Conservation (phyloP, 2,797 vertebrate genomes). For the Parambassis ranga region DNA sequence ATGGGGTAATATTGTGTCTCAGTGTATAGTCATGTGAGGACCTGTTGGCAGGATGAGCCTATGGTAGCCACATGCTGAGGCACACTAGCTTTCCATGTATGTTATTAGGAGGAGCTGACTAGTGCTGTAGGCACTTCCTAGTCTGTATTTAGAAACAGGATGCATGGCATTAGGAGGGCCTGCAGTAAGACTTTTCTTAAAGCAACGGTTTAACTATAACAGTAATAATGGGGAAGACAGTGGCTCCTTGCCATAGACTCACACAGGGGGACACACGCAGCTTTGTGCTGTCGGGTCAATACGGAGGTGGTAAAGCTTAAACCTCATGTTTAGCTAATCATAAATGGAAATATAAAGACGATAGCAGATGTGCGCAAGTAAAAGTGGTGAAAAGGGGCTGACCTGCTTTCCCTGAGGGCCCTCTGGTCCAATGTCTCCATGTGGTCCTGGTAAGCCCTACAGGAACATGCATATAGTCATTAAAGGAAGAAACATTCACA, state of each 20-base stretch:
- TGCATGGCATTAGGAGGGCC: slow-evolving; percentile 24
- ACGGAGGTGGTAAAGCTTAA: slow-evolving; percentile 23
- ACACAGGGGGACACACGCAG: slow-evolving; percentile 35
- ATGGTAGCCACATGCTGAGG: slow-evolving; percentile 56
- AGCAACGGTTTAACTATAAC: too few relatives aligned
- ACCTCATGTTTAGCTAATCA: slow-evolving; percentile 49
- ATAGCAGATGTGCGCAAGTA: slow-evolving; percentile 55
- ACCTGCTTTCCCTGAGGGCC: slow-evolving; percentile 89
- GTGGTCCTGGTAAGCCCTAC: slow-evolving; percentile 87
- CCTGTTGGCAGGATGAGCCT: too few relatives aligned
- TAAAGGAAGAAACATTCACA: slow-evolving; percentile 3
- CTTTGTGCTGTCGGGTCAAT: slow-evolving; percentile 30
- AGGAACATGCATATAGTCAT: slow-evolving; percentile 31
- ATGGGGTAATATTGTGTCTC: too few relatives aligned
- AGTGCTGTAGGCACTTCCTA: slow-evolving; percentile 53
- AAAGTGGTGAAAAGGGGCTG: slow-evolving; percentile 60
- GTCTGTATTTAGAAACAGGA: slow-evolving; percentile 60
- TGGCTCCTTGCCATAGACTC: slow-evolving; percentile 54
- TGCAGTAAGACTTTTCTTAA: slow-evolving; percentile 11
- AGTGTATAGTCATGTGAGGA: too few relatives aligned
- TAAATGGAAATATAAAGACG: slow-evolving; percentile 55
- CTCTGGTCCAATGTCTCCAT: slow-evolving; percentile 86
- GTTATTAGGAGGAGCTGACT: slow-evolving; percentile 51
- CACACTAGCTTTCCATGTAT: slow-evolving; percentile 38
- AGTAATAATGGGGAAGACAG: slow-evolving; percentile 57